Conservation (phyloP, 2,113 vertebrate species). For the Bolborhynchus lineola region DNA sequence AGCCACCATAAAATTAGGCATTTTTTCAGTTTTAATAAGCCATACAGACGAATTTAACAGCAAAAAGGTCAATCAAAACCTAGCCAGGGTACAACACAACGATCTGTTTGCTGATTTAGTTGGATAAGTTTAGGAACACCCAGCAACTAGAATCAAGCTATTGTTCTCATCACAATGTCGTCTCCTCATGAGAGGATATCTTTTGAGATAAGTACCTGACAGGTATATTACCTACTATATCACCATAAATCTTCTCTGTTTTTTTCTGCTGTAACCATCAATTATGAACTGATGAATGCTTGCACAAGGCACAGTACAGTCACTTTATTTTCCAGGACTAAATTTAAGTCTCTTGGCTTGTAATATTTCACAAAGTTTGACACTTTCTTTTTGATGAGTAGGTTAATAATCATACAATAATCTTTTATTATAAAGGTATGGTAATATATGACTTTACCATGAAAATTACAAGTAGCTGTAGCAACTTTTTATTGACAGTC, state of each 20-base stretch:
- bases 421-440: not conserved
- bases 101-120: not conserved
- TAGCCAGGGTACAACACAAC: not conserved
- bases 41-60: not conserved
- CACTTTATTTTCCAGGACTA: conserved; percentile 10
- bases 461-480: not conserved
- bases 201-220: not conserved
- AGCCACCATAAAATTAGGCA: accelerated
- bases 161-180: not conserved
- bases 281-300: conserved; percentile 24
- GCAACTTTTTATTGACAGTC: not conserved
- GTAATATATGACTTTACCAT: not conserved
- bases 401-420: not conserved
- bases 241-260: not conserved
- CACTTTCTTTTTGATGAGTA: not conserved
- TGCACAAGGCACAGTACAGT: not conserved
- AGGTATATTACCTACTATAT: not conserved
- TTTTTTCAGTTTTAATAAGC: not conserved
- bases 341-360: not conserved
- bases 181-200: not conserved
- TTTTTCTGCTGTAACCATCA: not conserved
- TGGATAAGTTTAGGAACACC: not conserved
- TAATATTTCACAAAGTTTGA: conserved; percentile 14
- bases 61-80: not conserved
- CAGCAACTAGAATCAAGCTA: not conserved